A percentile compares a stretch with the other conserved stretches of the same genome.
Evolutionary conservation across 2,888 invertebrate species (phyloP).

Genomic region (Sclerodermus sp.): DNA sequence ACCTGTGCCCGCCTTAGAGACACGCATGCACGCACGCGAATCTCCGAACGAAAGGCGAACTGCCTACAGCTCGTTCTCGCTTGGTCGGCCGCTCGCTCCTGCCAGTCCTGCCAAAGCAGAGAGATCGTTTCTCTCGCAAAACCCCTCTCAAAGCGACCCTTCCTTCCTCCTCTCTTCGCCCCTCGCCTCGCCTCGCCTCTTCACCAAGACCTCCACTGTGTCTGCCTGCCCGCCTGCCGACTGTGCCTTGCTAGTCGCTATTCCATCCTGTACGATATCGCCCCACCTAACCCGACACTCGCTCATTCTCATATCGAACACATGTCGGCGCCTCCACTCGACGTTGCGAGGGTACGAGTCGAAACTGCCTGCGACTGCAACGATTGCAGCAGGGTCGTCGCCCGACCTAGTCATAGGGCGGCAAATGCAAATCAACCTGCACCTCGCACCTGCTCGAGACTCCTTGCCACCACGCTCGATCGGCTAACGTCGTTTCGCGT

Average conservation of each 20-base stretch:
- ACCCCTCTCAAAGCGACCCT: conserved; percentile 1
- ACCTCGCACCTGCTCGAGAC: too few species aligned
- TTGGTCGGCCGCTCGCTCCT: conserved; percentile 6
- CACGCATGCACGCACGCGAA: conserved; percentile 5
- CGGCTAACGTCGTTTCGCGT: too few species aligned
- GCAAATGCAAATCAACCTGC: conserved; percentile 3
- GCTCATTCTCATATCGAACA: conserved; percentile 20
- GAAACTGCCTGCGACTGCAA: neutral
- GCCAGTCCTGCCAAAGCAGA: conserved; percentile 3
- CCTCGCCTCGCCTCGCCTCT: neutral
- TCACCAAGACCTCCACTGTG: neutral
- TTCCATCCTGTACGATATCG: conserved; percentile 22
- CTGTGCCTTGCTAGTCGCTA: too few species aligned
- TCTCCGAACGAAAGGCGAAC: conserved; percentile 27
- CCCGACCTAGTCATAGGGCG: neutral
- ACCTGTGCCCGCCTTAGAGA: conserved; percentile 8
- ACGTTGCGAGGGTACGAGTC: conserved; percentile 10
- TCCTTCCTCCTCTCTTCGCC: conserved; percentile 5
- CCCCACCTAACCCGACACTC: conserved; percentile 14
- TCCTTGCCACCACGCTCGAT: too few species aligned
- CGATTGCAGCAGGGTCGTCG: neutral
- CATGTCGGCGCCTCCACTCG: conserved; percentile 4
- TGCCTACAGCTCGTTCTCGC: conserved; percentile 6
- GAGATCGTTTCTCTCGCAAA: conserved; percentile 2
- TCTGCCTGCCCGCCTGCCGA: too few species aligned